Evolutionary conservation across 2,888 invertebrate genomes (phyloP), one percentile per base, ranked within the genome.

Genomic region (Tuberolachnus salignus): DNA sequence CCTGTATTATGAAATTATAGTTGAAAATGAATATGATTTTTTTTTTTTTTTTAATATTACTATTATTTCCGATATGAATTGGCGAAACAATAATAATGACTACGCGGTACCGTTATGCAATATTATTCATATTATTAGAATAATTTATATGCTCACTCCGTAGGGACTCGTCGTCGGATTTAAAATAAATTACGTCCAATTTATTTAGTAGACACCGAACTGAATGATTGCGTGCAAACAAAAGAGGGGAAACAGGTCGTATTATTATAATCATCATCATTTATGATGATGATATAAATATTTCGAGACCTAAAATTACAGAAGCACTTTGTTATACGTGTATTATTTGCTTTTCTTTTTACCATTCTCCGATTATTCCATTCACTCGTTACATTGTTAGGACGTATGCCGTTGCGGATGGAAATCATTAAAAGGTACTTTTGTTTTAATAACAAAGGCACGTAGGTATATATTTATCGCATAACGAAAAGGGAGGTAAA

Each of bases 371-470:
- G n/a, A 66, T 42, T 26, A 49, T 49, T 66, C 46, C 49, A 2
- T 66, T 67, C 49, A n/a, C 66, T 51, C n/a, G 11, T 51, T 23
- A 26, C n/a, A 26, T 49, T 8, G 16, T 49, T 67, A 67, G 49
- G 11, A 34, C 34, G 13, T 19, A 46, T 66, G 14, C 51, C 16
- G 8, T 51, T 53, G 23, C 11, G 19, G n/a, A 34, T 11, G 9
- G 19, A 51, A 34, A 69, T 69, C 69, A 19, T 69, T 53, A 53
- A 34, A 53, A 26, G 26, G 51, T 26, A 4, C 23, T 67, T 51
- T 34, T 9, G 26, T 69, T 34, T 21, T 14, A 19, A 42, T 53
- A 53, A 53, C 26, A 8, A 8, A 14, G 1, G 34, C 6, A 34
- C 34, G 49, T 51, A 16, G 10, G 13, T 34, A 34, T 34, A 34